Evolutionary conservation across 2,888 invertebrate species (phyloP).

Genomic region (Adineta ricciae): DNA sequence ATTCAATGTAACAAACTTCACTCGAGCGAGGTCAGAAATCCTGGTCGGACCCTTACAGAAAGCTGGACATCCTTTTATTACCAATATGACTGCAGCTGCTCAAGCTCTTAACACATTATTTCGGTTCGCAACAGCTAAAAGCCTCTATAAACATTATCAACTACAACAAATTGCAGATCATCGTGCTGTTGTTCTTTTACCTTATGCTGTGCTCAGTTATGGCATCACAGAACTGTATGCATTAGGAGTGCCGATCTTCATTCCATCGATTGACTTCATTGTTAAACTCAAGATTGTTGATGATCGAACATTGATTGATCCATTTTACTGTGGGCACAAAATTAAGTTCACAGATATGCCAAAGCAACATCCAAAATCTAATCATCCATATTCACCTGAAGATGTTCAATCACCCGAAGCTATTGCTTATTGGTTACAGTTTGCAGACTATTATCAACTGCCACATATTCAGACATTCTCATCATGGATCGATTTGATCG

Average conservation of each 20-base stretch:
- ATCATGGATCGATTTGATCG: slow-evolving; percentile 26
- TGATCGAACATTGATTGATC: background rate
- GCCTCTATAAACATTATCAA: slow-evolving; percentile 15
- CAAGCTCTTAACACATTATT: background rate
- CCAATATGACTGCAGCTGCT: background rate
- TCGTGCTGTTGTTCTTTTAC: slow-evolving; percentile 34
- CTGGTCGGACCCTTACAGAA: background rate
- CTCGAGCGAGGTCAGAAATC: background rate
- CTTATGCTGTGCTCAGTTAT: slow-evolving; percentile 35
- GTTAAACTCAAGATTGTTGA: slow-evolving; percentile 15
- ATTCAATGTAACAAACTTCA: background rate
- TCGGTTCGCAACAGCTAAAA: background rate
- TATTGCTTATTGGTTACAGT: slow-evolving; percentile 13
- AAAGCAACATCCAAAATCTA: background rate
- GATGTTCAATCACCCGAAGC: background rate
- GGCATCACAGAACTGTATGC: slow-evolving; percentile 35
- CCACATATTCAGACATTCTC: slow-evolving; percentile 20
- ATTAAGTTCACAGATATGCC: background rate
- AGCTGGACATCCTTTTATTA: background rate
- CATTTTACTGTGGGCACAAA: background rate
- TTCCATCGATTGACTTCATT: slow-evolving; percentile 34
- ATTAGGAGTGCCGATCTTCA: slow-evolving; percentile 35
- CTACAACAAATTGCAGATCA: slow-evolving; percentile 27
- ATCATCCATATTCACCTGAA: slow-evolving; percentile 18
- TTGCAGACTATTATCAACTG: slow-evolving; percentile 28